Evolutionary conservation across 1,140 invertebrate species (phyloP).

Genomic region (Araneus ventricosus): DNA sequence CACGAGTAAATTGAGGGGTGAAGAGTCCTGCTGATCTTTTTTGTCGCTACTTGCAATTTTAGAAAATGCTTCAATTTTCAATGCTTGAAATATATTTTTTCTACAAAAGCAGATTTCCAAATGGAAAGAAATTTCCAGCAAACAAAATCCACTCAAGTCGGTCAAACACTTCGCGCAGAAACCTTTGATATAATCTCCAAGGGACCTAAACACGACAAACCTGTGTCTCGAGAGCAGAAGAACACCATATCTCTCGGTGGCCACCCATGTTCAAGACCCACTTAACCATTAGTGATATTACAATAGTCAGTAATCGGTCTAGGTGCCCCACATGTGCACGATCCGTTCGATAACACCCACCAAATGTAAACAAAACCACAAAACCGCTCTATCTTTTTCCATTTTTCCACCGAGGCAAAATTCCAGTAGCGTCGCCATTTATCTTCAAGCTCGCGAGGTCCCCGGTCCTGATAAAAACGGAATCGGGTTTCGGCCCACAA

Average conservation of each 20-base stretch:
- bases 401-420: neutral
- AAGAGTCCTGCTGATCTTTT: too few relatives aligned
- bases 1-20: too few relatives aligned
- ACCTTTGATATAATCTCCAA: neutral
- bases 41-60: too few relatives aligned
- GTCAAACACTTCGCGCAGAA: neutral
- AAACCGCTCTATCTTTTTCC: slow-evolving; percentile 2
- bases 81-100: too few relatives aligned
- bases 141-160: too few relatives aligned
- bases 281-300: neutral
- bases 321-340: slow-evolving; percentile 3
- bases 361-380: slow-evolving; percentile 45
- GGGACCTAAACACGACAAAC: neutral
- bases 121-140: too few relatives aligned
- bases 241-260: neutral
- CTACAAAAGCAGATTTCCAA: too few relatives aligned
- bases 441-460: neutral
- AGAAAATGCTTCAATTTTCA: too few relatives aligned
- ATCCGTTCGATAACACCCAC: slow-evolving; percentile 25
- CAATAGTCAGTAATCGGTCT: neutral
- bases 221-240: neutral
- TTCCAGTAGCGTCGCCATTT: neutral
- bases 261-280: neutral
- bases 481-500: slow-evolving; percentile 43
- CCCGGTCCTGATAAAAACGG: slow-evolving; percentile 30